Conservation (phyloP, 30 jellyfish, hydroid and myxozoan species). For the Sanderia malayensis region DNA sequence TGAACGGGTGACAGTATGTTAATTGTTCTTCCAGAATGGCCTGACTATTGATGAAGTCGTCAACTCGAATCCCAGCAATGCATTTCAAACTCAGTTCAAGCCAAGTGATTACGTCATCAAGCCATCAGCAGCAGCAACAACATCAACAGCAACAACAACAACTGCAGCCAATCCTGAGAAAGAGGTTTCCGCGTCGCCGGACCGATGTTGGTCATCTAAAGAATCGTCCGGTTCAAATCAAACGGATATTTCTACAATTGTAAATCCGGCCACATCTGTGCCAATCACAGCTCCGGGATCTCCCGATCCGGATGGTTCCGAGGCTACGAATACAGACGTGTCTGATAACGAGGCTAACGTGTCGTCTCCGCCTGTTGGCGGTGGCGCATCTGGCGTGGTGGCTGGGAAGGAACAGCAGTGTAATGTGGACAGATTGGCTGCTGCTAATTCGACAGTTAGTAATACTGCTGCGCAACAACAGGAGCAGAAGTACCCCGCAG, state of each 20-base stretch:
- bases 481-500: background rate
- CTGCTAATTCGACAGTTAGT: background rate
- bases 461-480: background rate
- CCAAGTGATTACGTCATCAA: background rate
- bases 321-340: slow-evolving; percentile 60
- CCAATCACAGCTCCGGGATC: slow-evolving; percentile 99
- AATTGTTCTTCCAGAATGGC: slow-evolving; percentile 7
- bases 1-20: too few species aligned
- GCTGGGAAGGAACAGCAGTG: too few species aligned
- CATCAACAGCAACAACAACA: slow-evolving; percentile 26
- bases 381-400: too few species aligned
- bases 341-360: slow-evolving; percentile 49
- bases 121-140: slow-evolving; percentile 51
- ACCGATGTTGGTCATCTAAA: slow-evolving; percentile 88
- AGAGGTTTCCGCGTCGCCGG: slow-evolving; percentile 40
- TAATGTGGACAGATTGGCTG: too few species aligned
- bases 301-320: slow-evolving; percentile 93
- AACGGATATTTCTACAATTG: slow-evolving; percentile 95
- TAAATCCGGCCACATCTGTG: slow-evolving; percentile 92
- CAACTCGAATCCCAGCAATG: background rate
- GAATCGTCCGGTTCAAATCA: slow-evolving; percentile 90
- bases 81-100: background rate
- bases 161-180: slow-evolving; percentile 1
- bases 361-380: slow-evolving; percentile 7
- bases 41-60: background rate